A percentile compares a stretch with the other conserved stretches of the same genome.
Conservation (phyloP, 1,140 invertebrate species). For the Panulirus ornatus region DNA sequence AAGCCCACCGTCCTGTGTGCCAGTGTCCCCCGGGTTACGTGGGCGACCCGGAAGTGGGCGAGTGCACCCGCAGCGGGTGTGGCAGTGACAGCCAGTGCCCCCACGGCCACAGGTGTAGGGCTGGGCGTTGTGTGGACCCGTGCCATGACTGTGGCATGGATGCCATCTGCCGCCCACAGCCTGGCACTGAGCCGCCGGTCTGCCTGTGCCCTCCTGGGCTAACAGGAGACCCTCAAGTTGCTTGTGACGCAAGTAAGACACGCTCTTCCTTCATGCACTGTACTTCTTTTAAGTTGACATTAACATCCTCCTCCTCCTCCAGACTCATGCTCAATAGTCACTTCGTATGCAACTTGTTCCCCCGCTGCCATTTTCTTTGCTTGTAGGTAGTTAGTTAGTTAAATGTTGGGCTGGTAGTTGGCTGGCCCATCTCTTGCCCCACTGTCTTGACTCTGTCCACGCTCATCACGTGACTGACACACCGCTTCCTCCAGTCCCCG, state of each 20-base stretch:
- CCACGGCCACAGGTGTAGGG: slow-evolving; percentile 83
- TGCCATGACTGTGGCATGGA: slow-evolving; percentile 89
- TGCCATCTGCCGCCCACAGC: slow-evolving; percentile 86
- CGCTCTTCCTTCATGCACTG: slow-evolving; percentile 86
- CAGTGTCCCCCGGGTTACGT: slow-evolving; percentile 72
- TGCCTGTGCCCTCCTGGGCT: slow-evolving; percentile 75
- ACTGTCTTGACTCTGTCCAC: slow-evolving; percentile 74
- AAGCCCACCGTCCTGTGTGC: slow-evolving; percentile 87
- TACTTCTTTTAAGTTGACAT: slow-evolving; percentile 85
- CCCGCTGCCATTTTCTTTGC: slow-evolving; percentile 40
- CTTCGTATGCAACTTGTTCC: slow-evolving; percentile 81
- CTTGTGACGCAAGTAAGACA: slow-evolving; percentile 74
- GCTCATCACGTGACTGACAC: slow-evolving; percentile 70
- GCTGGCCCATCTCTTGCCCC: slow-evolving; percentile 30
- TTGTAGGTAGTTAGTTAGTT: background rate
- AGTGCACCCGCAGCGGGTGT: slow-evolving; percentile 69
- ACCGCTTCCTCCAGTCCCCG: slow-evolving; percentile 71
- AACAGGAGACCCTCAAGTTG: slow-evolving; percentile 75
- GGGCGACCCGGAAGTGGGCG: slow-evolving; percentile 60
- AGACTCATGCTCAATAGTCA: background rate
- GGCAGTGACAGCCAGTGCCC: slow-evolving; percentile 61
- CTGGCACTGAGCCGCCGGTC: slow-evolving; percentile 82
- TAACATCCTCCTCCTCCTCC: slow-evolving; percentile 87
- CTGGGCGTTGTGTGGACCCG: slow-evolving; percentile 87
- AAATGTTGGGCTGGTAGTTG: too few relatives aligned